Base-by-base conservation (phyloP, 2,888 invertebrate genomes). In the Eupithecia inturbata region DNA sequence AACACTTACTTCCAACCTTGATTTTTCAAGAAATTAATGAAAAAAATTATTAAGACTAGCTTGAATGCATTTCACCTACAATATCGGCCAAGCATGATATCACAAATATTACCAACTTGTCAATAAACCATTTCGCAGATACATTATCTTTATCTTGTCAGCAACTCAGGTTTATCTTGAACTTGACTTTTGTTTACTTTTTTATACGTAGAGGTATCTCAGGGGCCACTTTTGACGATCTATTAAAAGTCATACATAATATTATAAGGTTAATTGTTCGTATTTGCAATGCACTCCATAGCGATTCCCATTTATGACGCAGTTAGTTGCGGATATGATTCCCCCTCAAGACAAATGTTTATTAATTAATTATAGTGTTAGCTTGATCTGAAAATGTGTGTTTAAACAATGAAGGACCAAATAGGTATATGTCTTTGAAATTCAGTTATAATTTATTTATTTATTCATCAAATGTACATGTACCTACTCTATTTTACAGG, bases 141-240 rank as follows among this genome's bases (percentile, higher is more conserved):
- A 57, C 26, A 57, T 57, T 14, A 57, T 57, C 4, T 57, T 57
- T 57, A 57, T 57, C 57, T 57, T 57, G n/a, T 12, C 57, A 57
- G 57, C 5, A 57, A 26, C 57, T 57, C 57, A 57, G 26, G 57
- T 57, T 57, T 57, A 57, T 57, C 57, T 57, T 57, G 26, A 26
- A 57, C 57, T 26, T 57, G 57, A 57, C 57, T 57, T 53, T 22
- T 57, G 57, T 57, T 57, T 49, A n/a, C 49, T 49, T 41, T 22
- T n/a, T n/a, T 62, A 14, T 53, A 72, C 7, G 53, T 53, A 53
- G 3, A 3, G 6, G n/a, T 53, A 53, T 53, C 53, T 53, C n/a
- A 53, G 22, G 22, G 22, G 22, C 22, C 22, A 0, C 2, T 2
- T 12, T 14, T 57, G 22, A 57, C 57, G 5, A 12, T 57, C 9